Evolutionary conservation across 2,888 invertebrate species (phyloP).

Genomic region (Ormyrus labotus): DNA sequence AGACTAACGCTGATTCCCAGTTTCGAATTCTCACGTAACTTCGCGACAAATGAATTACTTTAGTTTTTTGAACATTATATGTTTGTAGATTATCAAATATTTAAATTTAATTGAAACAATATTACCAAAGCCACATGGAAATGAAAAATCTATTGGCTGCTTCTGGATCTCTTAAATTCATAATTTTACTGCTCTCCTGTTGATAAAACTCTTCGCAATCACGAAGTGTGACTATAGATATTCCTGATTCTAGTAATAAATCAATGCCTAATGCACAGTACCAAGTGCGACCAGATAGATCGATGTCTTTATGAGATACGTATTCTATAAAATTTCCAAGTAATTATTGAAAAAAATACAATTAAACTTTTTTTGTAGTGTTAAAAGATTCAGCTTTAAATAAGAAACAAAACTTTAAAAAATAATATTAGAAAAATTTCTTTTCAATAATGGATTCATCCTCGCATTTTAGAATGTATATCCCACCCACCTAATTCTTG

Average conservation of each 20-base stretch:
- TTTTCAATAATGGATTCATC: neutral
- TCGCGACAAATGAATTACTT: no score
- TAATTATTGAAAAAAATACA: neutral
- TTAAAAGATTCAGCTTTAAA: neutral
- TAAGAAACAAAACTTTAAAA: neutral
- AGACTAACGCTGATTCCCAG: conserved; percentile 79
- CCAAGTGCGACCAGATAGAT: conserved; percentile 78
- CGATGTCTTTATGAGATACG: conserved; percentile 62
- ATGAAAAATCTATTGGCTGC: conserved; percentile 79
- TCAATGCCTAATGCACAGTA: conserved; percentile 79
- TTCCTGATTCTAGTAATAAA: conserved; percentile 80
- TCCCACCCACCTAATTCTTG: conserved; percentile 71
- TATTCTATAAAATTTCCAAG: conserved; percentile 28
- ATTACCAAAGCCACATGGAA: conserved; percentile 80
- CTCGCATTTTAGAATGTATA: neutral
- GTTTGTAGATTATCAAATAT: no score
- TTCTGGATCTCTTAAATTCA: conserved; percentile 76
- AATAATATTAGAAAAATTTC: neutral
- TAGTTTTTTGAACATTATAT: no score
- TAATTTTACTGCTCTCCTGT: conserved; percentile 77
- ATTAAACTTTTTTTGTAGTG: no score
- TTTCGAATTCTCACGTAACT: conserved; percentile 79
- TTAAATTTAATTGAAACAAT: neutral
- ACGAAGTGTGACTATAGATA: conserved; percentile 77
- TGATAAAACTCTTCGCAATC: conserved; percentile 78